Evolutionary conservation across 1,140 invertebrate genomes (phyloP).

Genomic region (Pararge aegeria): DNA sequence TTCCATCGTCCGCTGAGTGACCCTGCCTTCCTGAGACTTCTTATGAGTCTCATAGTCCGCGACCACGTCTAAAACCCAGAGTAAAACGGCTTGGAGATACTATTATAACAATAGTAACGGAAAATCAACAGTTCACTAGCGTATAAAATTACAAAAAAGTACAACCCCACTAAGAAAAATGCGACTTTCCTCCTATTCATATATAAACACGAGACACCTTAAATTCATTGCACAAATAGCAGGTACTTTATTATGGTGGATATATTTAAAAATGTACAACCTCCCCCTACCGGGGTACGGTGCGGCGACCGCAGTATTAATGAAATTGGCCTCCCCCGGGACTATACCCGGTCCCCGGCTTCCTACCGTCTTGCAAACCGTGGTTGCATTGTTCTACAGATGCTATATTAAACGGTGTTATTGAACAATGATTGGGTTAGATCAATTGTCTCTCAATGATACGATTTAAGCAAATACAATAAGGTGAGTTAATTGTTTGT

Average conservation of each 20-base stretch:
- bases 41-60: too few species aligned
- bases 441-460: background rate
- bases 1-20: too few species aligned
- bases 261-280: conserved; percentile 66
- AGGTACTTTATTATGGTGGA: conserved; percentile 64
- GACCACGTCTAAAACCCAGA: too few species aligned
- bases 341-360: conserved; percentile 37
- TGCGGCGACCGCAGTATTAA: conserved; percentile 60
- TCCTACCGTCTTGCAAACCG: conserved; percentile 25
- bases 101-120: too few species aligned
- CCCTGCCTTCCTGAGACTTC: too few species aligned
- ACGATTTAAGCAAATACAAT: conserved; percentile 1
- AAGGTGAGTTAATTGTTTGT: background rate
- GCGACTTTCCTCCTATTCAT: background rate
- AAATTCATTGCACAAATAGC: conserved; percentile 59
- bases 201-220: conserved; percentile 37
- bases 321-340: conserved; percentile 71
- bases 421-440: conserved; percentile 3
- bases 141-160: conserved; percentile 3
- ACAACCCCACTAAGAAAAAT: conserved; percentile 6
- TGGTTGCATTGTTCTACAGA: conserved; percentile 31
- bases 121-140: background rate
- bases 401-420: conserved; percentile 22
- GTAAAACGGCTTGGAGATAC: too few species aligned
- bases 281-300: conserved; percentile 37